Evolutionary conservation across 2,797 vertebrate species (phyloP).

Genomic region (Denticeps clupeoides): DNA sequence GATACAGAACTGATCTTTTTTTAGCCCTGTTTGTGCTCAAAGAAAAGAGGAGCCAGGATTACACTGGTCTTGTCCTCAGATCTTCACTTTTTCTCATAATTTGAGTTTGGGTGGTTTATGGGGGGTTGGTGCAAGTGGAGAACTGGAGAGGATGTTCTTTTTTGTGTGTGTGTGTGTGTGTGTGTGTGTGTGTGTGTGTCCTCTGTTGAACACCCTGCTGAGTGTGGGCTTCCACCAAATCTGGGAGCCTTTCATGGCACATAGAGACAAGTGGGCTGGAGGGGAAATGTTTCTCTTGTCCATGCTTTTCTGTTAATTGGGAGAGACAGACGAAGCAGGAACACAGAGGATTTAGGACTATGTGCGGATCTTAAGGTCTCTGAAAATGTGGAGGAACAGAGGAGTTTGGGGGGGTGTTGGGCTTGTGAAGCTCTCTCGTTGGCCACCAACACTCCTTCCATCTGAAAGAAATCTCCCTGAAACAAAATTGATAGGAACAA

Average conservation of each 20-base stretch:
- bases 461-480: not conserved
- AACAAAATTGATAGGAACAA: not conserved
- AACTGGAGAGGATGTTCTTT: constrained; percentile 1
- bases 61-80: constrained; percentile 19
- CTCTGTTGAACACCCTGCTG: constrained; percentile 12
- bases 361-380: constrained; percentile 2
- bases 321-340: constrained; percentile 5
- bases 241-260: constrained; percentile 10
- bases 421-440: not conserved
- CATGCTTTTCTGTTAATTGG: constrained; percentile 11
- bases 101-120: constrained; percentile 7
- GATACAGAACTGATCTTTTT: constrained; percentile 16
- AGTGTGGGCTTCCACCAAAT: constrained; percentile 22
- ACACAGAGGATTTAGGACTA: constrained; percentile 2
- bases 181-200: not conserved
- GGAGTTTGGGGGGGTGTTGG: not conserved
- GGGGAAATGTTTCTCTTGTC: constrained; percentile 8
- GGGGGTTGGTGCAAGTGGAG: not conserved
- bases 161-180: not conserved
- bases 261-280: constrained; percentile 4
- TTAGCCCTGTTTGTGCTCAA: constrained; percentile 15
- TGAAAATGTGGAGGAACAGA: constrained; percentile 1
- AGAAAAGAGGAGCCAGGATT: constrained; percentile 15
- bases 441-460: not conserved
- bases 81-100: constrained; percentile 13